A percentile compares a stretch with the other conserved stretches of the same genome.
Conservation (phyloP, 2,113 vertebrate species). For the Zapus hudsonius region DNA sequence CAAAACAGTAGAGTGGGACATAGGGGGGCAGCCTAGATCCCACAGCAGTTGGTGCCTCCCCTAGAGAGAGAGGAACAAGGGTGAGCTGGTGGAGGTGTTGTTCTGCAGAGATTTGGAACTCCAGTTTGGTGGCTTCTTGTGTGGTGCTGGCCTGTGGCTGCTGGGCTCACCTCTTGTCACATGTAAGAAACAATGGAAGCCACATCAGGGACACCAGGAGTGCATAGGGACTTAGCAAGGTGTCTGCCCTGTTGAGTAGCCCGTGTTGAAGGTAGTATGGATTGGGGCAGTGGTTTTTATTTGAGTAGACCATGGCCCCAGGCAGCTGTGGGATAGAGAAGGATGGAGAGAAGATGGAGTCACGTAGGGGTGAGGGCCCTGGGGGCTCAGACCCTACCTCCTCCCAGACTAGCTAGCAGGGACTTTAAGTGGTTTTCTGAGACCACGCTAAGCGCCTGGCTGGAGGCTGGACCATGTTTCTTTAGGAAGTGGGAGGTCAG, state of each 20-base stretch:
- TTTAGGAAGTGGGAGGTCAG: neutral
- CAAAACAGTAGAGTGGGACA: neutral
- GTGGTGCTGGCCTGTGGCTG: no score
- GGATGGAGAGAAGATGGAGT: no score
- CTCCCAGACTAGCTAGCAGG: neutral
- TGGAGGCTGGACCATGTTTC: neutral
- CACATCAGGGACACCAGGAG: fast-evolving
- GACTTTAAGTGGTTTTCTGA: fast-evolving
- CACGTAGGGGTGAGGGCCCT: no score
- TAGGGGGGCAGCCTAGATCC: neutral
- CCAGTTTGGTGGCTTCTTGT: no score
- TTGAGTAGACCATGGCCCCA: neutral
- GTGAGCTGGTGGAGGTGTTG: neutral
- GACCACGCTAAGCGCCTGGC: fast-evolving
- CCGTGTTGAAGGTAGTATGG: fast-evolving
- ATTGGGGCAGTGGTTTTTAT: neutral
- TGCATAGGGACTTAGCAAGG: neutral
- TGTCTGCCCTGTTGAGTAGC: neutral
- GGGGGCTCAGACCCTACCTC: fast-evolving
- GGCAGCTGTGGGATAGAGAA: neutral
- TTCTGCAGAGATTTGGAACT: fast-evolving
- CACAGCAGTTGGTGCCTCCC: no score
- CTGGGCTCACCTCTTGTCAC: neutral
- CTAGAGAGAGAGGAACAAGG: fast-evolving
- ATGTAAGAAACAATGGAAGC: neutral